Evolutionary conservation across 2,888 invertebrate genomes (phyloP), one percentile per base, ranked within the genome.

Genomic region (Limnephilus rhombicus): DNA sequence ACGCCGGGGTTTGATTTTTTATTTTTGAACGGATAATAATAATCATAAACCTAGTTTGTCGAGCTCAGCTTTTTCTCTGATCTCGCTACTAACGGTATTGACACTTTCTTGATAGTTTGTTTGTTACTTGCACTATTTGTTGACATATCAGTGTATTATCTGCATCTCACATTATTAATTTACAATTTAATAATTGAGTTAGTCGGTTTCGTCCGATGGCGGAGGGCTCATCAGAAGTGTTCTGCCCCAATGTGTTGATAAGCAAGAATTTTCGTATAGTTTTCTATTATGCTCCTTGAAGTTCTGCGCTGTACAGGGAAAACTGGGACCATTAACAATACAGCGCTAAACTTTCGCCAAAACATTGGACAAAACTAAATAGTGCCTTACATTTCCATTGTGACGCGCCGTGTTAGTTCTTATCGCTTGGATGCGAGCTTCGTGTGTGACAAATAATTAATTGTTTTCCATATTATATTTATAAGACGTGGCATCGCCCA

Each of bases 401-500:
- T 80, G 88, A 88, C 31, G 80, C 31, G 24, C 80, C 37, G 11
- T 88, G 88, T 88, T 24, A 31, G 68, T 88, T 88, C 88, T 88
- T 88, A 68, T 88, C 31, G 88, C 68, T 31, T 37, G 80, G 37
- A 53, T 80, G 24, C 15, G 80, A 88, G 88, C 68, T 18, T 88
- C 88, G 68, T 88, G 80, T 88, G 88, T 88, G 88, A 88, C 88
- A 88, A 88, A 88, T 88, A 88, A 88, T 88, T 88, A 88, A 88
- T 88, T 88, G 88, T 88, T 88, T 80, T 88, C 88, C 88, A 80
- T 88, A 68, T 68, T 68, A 68, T 68, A 7, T 68, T 68, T 18
- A 68, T 18, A 68, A 88, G 80, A 80, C 34, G 9, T 41, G 18
- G 24, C 41, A 37, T 80, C 24, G 34, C 49, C n/a, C n/a, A 49